Evolutionary conservation across 1,140 invertebrate genomes (phyloP).

Genomic region (Drosophila kohkoa): DNA sequence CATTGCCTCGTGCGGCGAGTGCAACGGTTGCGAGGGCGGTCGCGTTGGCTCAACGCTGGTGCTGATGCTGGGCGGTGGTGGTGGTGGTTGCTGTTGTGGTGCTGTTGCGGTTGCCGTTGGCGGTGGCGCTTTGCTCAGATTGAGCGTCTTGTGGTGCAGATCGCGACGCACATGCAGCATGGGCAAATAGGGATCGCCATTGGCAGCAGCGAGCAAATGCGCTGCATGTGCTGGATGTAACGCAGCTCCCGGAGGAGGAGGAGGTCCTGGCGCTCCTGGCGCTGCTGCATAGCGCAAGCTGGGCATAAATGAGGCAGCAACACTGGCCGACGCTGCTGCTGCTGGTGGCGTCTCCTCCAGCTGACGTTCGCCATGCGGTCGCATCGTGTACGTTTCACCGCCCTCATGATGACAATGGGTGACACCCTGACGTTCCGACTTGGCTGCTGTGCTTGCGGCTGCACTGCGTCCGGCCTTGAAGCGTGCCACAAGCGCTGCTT

Average conservation of each 20-base stretch:
- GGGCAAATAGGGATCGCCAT: constrained; percentile 85
- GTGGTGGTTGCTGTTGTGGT: not conserved
- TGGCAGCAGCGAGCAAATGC: constrained; percentile 56
- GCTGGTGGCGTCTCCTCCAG: constrained; percentile 41
- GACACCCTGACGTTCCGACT: constrained; percentile 85
- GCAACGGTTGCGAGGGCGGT: constrained; percentile 64
- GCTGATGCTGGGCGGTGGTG: constrained; percentile 75
- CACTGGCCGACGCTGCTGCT: not conserved
- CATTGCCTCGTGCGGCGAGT: constrained; percentile 85
- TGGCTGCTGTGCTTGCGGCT: constrained; percentile 19
- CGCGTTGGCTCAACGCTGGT: constrained; percentile 51
- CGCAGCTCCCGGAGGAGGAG: constrained; percentile 18
- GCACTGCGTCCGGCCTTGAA: constrained; percentile 41
- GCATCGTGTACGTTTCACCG: constrained; percentile 89
- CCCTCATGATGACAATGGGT: constrained; percentile 89
- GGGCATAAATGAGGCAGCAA: constrained; percentile 12
- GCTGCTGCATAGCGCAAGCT: constrained; percentile 53
- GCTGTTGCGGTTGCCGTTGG: constrained; percentile 41
- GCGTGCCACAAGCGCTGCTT: constrained; percentile 67
- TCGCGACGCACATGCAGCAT: constrained; percentile 90
- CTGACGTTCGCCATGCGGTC: constrained; percentile 84
- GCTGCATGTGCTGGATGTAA: constrained; percentile 24
- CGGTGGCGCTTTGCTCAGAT: constrained; percentile 52
- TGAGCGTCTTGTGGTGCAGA: constrained; percentile 87
- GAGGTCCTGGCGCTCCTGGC: constrained; percentile 19